Conservation (phyloP, 2,888 invertebrate species). For the Xylota sylvarum region DNA sequence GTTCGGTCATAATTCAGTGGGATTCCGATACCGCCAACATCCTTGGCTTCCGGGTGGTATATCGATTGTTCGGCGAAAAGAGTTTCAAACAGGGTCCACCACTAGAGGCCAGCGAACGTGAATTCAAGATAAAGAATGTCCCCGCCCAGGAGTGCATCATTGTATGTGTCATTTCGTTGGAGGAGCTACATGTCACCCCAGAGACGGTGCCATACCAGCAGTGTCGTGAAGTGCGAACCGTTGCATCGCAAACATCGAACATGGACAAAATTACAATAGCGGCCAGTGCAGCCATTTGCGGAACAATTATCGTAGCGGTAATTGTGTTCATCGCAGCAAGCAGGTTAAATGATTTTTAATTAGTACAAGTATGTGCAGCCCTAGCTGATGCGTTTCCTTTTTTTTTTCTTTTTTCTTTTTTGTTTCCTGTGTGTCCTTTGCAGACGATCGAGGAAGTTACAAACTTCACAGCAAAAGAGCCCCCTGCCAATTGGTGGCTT, state of each 20-base stretch:
- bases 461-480: slow-evolving; percentile 88
- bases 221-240: slow-evolving; percentile 95
- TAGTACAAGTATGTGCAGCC: slow-evolving; percentile 36
- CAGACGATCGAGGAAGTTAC: slow-evolving; percentile 91
- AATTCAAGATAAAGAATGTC: slow-evolving; percentile 96
- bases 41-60: slow-evolving; percentile 95
- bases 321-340: slow-evolving; percentile 96
- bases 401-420: neutral
- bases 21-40: slow-evolving; percentile 94
- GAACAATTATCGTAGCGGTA: slow-evolving; percentile 95
- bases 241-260: slow-evolving; percentile 92
- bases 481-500: slow-evolving; percentile 90
- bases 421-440: slow-evolving; percentile 80
- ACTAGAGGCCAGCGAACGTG: slow-evolving; percentile 94
- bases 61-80: slow-evolving; percentile 94
- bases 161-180: slow-evolving; percentile 96
- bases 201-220: slow-evolving; percentile 94
- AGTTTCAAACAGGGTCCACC: slow-evolving; percentile 96
- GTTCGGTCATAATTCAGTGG: slow-evolving; percentile 96
- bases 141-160: slow-evolving; percentile 97
- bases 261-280: slow-evolving; percentile 98
- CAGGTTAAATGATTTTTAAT: slow-evolving; percentile 82
- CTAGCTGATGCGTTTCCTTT: slow-evolving; percentile 2
- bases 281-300: slow-evolving; percentile 96
- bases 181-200: slow-evolving; percentile 94